Conservation (phyloP, 2,797 vertebrate species). For the Passerculus sandwichensis region DNA sequence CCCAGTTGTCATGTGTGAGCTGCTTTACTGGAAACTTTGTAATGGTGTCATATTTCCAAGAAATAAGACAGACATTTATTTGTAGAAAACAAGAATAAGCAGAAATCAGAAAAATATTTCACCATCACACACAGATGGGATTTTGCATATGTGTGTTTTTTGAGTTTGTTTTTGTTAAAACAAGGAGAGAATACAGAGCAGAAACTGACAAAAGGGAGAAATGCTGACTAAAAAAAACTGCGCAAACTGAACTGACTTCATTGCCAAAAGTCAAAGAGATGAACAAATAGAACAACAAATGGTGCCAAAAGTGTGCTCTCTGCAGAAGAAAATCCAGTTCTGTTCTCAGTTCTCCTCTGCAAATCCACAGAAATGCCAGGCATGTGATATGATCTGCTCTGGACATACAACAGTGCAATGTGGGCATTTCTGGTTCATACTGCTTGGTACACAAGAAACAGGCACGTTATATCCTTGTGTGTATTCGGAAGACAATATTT, state of each 20-base stretch:
- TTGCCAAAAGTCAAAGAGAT: background rate
- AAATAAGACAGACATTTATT: background rate
- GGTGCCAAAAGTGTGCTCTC: background rate
- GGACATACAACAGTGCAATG: rapidly evolving
- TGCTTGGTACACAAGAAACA: background rate
- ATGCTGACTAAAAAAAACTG: background rate
- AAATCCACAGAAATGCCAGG: background rate
- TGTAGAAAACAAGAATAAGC: background rate
- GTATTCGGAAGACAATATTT: background rate
- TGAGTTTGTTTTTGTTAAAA: background rate
- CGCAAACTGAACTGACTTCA: background rate
- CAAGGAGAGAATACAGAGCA: background rate
- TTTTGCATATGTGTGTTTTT: background rate
- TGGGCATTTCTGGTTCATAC: background rate
- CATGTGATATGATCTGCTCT: background rate
- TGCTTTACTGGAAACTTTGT: background rate
- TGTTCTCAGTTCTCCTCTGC: background rate
- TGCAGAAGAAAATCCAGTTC: background rate
- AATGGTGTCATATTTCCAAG: background rate
- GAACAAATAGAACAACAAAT: background rate
- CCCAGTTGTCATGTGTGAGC: background rate
- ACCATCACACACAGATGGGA: background rate
- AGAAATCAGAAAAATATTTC: background rate
- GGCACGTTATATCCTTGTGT: background rate
- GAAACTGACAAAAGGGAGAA: background rate